Conservation (phyloP, 2,113 vertebrate species). For the Podocnemis expansa region DNA sequence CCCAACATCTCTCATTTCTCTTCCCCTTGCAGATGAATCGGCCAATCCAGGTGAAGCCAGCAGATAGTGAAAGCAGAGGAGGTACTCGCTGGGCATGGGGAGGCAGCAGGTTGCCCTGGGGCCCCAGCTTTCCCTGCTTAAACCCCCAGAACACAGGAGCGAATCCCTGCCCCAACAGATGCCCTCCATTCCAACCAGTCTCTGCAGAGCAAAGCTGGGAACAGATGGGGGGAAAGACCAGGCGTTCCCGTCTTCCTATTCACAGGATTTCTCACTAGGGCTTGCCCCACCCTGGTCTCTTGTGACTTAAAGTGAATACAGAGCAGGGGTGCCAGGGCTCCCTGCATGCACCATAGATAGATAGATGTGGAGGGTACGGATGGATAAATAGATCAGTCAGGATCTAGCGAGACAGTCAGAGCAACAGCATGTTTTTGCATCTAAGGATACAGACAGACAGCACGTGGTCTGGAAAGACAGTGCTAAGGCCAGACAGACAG, state of each 20-base stretch:
- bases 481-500: no score
- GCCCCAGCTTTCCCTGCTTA: not conserved
- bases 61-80: conserved; percentile 94
- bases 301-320: not conserved
- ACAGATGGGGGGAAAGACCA: not conserved
- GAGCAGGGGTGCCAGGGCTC: not conserved
- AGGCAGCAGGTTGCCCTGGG: not conserved
- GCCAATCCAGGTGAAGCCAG: conserved; percentile 95
- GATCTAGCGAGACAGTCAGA: not conserved
- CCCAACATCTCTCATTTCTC: conserved; percentile 35
- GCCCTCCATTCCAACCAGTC: not conserved
- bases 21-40: conserved; percentile 88
- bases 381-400: not conserved
- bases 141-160: not conserved
- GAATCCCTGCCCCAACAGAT: not conserved
- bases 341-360: not conserved
- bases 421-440: no score
- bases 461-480: not conserved
- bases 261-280: not conserved
- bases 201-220: not conserved
- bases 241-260: not conserved
- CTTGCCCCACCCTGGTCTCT: not conserved
- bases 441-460: not conserved
- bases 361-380: not conserved
- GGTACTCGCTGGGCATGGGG: conserved; percentile 74